Conservation (phyloP, 2,113 vertebrate genomes). For the Bujurquina vittata region DNA sequence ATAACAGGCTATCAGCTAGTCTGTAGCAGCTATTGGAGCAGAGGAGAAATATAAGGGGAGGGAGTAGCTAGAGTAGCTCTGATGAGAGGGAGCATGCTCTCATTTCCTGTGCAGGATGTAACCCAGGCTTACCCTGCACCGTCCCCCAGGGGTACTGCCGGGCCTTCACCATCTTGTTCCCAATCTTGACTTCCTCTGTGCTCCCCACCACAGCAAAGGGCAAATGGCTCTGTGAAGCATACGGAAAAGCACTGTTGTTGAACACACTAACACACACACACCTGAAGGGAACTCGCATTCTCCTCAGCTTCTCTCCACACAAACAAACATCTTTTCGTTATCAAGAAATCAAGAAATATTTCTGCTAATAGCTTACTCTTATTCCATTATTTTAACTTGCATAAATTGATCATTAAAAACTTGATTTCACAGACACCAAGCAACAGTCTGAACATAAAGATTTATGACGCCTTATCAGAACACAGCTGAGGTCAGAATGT, state of each 20-base stretch:
- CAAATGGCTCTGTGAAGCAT: conserved; percentile 89
- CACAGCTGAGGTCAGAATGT: background rate
- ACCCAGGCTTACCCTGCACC: conserved; percentile 87
- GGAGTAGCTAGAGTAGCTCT: conserved; percentile 22
- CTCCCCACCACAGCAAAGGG: conserved; percentile 97
- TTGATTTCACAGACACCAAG: background rate
- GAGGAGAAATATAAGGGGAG: conserved; percentile 23
- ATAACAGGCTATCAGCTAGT: conserved; percentile 43
- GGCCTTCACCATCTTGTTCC: conserved; percentile 98
- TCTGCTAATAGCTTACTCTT: background rate
- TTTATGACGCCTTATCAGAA: background rate
- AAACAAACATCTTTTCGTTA: background rate
- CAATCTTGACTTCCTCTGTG: conserved; percentile 97
- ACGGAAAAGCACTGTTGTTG: background rate
- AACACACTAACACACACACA: background rate
- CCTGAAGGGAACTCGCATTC: background rate
- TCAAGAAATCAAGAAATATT: background rate
- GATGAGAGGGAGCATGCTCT: conserved; percentile 32
- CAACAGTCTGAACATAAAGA: background rate
- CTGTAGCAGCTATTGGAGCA: conserved; percentile 9
- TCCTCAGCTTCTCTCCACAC: background rate
- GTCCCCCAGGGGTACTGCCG: conserved; percentile 99
- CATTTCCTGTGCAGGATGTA: conserved; percentile 70
- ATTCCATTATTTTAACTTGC: background rate
- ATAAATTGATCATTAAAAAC: background rate